Base-by-base conservation (phyloP, 2,113 vertebrate species). In the Dasyurus viverrinus region DNA sequence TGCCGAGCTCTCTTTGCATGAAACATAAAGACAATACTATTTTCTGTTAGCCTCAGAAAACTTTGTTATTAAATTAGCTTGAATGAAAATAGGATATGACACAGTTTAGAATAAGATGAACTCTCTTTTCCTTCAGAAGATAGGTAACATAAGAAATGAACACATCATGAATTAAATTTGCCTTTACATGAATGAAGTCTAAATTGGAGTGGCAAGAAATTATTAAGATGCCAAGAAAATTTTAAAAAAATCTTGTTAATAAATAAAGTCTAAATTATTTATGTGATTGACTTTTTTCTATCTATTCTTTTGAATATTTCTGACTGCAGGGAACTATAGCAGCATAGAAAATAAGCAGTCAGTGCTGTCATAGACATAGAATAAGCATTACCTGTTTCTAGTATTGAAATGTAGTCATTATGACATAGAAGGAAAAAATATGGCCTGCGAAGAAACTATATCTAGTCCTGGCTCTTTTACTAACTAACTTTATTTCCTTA, bases 211-310 rank as follows among this genome's bases (percentile, higher is more conserved):
- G 94, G 27, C 42, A 94, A 96, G 26, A 46, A 92, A 91, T 95
- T 93, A 92, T 54, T 92, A 93, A 96, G 93, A 53, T 27, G 95
- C 89, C 90, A 84, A 57, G 30, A 92, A 92, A 98, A 98, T 68
- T 26, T 9, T 2, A 90, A 95, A 5, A 96, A 98, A 98, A 96
- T 9, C 0, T 90, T 54, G 90, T 46, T 48, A 36, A 97, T 60
- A 94, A 4, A 54, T 95, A 0, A 48, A 93, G 94, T 95, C 53
- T 96, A 96, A 97, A 48, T 23, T 47, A 54, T 94, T 92, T 0
- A 0, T 46, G 22, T 97, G 46, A 96, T 97, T 93, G 23, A 26
- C 93, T 12, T 94, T 96, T 0, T 94, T 92, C 92, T 84, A 92
- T 47, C 25, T 5, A 47, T 96, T 16, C 22, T 14, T 8, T 93